Conservation (phyloP, 2,113 vertebrate genomes). For the Melanotaenia duboulayi region DNA sequence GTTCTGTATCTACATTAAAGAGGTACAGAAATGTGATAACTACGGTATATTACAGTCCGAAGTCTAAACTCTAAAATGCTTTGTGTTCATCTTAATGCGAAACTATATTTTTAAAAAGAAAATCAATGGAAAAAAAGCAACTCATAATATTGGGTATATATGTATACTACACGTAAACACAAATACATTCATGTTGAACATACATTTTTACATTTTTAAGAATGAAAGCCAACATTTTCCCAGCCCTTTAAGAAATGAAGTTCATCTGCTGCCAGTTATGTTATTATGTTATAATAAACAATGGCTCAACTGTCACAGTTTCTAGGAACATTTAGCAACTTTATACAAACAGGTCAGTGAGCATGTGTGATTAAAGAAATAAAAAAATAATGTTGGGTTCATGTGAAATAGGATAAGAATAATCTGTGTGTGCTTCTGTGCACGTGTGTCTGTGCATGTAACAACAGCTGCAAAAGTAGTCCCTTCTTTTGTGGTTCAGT, state of each 20-base stretch:
- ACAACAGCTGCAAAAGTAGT: slow-evolving; percentile 75
- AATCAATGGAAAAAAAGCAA: too few relatives aligned
- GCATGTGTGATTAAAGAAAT: slow-evolving; percentile 26
- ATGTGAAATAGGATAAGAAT: slow-evolving; percentile 39
- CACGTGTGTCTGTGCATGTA: slow-evolving; percentile 17
- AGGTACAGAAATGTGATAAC: too few relatives aligned
- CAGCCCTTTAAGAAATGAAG: not conserved
- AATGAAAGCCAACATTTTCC: not conserved
- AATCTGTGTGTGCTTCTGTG: slow-evolving; percentile 25
- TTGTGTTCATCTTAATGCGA: too few relatives aligned
- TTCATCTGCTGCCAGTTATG: not conserved
- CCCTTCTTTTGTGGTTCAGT: slow-evolving; percentile 60
- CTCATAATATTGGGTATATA: not conserved
- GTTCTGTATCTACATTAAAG: not conserved
- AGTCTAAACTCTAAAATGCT: too few relatives aligned
- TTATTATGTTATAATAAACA: slow-evolving; percentile 11
- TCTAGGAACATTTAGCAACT: slow-evolving; percentile 25
- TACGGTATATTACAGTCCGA: too few relatives aligned
- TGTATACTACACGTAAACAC: not conserved
- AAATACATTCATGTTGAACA: too few relatives aligned
- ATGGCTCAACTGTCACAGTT: slow-evolving; percentile 4
- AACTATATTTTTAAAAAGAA: too few relatives aligned
- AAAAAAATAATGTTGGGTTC: slow-evolving; percentile 8
- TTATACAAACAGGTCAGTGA: slow-evolving; percentile 43
- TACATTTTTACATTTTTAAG: not conserved